Evolutionary conservation across 2,797 vertebrate species (phyloP).

Genomic region (Emys orbicularis): DNA sequence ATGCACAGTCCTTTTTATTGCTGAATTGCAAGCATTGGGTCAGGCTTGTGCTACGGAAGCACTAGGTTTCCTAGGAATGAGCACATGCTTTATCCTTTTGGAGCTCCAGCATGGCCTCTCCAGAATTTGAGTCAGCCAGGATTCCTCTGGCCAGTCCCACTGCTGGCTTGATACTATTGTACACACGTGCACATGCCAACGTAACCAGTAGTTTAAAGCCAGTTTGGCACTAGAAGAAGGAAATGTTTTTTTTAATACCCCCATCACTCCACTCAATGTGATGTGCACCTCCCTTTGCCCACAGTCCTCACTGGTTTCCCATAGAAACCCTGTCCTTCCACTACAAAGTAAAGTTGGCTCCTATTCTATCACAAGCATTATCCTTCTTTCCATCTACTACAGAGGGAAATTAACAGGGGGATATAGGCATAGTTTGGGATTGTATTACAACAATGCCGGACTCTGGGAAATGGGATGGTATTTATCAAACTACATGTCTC

Average conservation of each 20-base stretch:
- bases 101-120: background rate
- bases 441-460: background rate
- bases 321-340: background rate
- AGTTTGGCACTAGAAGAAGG: rapidly evolving
- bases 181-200: rapidly evolving
- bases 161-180: background rate
- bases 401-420: background rate
- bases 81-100: background rate
- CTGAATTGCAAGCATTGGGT: background rate
- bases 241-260: background rate
- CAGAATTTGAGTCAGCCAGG: background rate
- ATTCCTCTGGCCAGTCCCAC: background rate
- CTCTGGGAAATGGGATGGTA: background rate
- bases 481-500: background rate
- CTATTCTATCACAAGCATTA: background rate
- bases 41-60: background rate
- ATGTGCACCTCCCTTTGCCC: background rate
- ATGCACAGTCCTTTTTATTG: background rate
- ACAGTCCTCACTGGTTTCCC: background rate
- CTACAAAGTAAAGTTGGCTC: background rate
- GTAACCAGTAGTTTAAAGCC: background rate
- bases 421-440: rapidly evolving
- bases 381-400: background rate
- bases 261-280: background rate
- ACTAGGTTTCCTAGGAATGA: background rate